Conservation (phyloP, 2,888 invertebrate species). For the Phlogophora meticulosa region DNA sequence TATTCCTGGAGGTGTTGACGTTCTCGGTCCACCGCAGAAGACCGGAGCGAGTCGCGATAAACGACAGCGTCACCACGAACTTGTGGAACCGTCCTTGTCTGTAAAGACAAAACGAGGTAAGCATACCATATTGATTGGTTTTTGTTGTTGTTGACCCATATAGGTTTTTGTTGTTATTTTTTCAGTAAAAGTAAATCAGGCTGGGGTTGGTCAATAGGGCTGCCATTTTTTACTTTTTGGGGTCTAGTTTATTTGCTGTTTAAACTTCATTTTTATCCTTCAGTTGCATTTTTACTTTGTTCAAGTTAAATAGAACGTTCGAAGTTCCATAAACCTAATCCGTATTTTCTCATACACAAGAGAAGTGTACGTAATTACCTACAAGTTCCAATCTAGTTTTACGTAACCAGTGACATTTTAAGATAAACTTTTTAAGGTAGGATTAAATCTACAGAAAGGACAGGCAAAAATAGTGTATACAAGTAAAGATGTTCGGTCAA, state of each 20-base stretch:
- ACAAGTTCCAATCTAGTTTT: neutral
- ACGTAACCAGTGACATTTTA: too few relatives aligned
- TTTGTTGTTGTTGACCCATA: conserved; percentile 4
- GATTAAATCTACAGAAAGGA: conserved; percentile 13
- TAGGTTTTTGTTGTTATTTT: neutral
- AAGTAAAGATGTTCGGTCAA: neutral
- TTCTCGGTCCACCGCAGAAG: conserved; percentile 97
- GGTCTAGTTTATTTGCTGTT: too few relatives aligned
- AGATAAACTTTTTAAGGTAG: neutral
- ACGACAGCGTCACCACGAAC: conserved; percentile 95
- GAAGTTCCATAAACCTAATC: too few relatives aligned
- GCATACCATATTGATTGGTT: conserved; percentile 16
- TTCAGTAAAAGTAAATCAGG: too few relatives aligned
- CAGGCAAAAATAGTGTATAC: neutral
- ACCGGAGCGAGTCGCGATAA: conserved; percentile 97
- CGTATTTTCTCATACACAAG: too few relatives aligned
- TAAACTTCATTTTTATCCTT: too few relatives aligned
- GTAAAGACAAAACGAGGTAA: conserved; percentile 84
- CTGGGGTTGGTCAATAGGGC: too few relatives aligned
- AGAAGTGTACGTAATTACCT: too few relatives aligned
- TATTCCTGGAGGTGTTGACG: conserved; percentile 81
- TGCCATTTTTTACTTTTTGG: too few relatives aligned
- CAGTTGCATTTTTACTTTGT: too few relatives aligned
- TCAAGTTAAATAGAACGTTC: too few relatives aligned
- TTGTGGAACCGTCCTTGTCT: conserved; percentile 96